Evolutionary conservation across 2,888 invertebrate genomes (phyloP).

Genomic region (Pasiphila rectangulata): DNA sequence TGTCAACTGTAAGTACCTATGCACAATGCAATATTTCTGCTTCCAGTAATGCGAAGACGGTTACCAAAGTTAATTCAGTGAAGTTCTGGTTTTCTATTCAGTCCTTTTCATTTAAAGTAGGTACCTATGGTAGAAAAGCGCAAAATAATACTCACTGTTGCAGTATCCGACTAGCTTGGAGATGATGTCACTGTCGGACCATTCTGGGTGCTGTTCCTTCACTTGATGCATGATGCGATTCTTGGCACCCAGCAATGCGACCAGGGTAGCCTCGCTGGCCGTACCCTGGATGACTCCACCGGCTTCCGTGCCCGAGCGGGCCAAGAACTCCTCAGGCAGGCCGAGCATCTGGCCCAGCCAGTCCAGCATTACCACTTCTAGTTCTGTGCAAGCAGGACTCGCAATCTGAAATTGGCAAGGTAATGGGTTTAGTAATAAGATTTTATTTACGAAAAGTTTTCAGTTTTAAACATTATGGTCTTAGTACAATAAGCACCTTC

Average conservation of each 20-base stretch:
- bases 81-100: no score
- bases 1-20: no score
- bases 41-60: no score
- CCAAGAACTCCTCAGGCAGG: conserved; percentile 91
- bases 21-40: no score
- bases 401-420: conserved; percentile 83
- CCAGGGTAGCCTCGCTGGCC: conserved; percentile 96
- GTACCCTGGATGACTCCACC: conserved; percentile 97
- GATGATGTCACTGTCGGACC: conserved; percentile 86
- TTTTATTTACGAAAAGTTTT: background rate
- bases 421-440: no score
- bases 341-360: conserved; percentile 97
- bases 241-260: conserved; percentile 95
- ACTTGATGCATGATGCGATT: conserved; percentile 84
- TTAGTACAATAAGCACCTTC: no score
- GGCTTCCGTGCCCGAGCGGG: conserved; percentile 90
- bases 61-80: no score
- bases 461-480: no score
- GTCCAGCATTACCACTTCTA: conserved; percentile 96
- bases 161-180: conserved; percentile 92
- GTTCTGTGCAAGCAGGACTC: conserved; percentile 96
- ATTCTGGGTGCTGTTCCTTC: conserved; percentile 87
- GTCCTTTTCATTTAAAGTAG: no score
- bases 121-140: no score
- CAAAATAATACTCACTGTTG: conserved; percentile 83